Conservation (phyloP, 2,113 vertebrate genomes). For the Oxygymnocypris stewartii region DNA sequence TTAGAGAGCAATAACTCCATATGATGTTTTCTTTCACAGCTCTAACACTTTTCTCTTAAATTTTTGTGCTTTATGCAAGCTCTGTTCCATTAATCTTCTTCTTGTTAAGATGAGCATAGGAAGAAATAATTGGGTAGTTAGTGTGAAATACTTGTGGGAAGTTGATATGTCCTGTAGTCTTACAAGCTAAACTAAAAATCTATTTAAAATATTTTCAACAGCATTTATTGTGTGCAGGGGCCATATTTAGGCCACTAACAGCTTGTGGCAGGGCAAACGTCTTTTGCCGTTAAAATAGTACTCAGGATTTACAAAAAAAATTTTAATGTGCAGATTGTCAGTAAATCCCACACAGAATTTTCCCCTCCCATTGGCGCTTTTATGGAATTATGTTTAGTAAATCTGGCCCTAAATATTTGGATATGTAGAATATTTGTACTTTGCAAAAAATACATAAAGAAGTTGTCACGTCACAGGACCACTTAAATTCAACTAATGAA, state of each 20-base stretch:
- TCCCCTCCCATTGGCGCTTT: too few relatives aligned
- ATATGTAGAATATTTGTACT: neutral
- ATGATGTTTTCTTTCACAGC: neutral
- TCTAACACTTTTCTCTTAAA: too few relatives aligned
- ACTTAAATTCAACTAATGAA: neutral
- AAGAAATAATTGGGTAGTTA: neutral
- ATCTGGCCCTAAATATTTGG: neutral
- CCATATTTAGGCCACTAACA: too few relatives aligned
- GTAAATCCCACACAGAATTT: too few relatives aligned
- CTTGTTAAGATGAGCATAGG: neutral
- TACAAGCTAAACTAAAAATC: neutral
- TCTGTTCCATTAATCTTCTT: neutral
- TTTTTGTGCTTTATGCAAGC: neutral
- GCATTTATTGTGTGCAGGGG: too few relatives aligned
- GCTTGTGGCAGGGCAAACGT: too few relatives aligned
- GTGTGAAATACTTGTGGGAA: neutral
- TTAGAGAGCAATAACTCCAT: neutral
- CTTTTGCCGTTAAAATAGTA: too few relatives aligned
- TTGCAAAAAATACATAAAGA: neutral
- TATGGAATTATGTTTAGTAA: too few relatives aligned
- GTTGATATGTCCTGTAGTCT: neutral
- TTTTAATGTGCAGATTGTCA: too few relatives aligned
- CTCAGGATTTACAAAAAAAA: too few relatives aligned
- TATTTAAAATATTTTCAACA: too few relatives aligned
- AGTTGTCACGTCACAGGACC: neutral